These are phyloP conservation scores for Propithecus perrieri DNA, from an alignment of 2,797 vertebrate species.

Conservation along the genomic window DNA sequence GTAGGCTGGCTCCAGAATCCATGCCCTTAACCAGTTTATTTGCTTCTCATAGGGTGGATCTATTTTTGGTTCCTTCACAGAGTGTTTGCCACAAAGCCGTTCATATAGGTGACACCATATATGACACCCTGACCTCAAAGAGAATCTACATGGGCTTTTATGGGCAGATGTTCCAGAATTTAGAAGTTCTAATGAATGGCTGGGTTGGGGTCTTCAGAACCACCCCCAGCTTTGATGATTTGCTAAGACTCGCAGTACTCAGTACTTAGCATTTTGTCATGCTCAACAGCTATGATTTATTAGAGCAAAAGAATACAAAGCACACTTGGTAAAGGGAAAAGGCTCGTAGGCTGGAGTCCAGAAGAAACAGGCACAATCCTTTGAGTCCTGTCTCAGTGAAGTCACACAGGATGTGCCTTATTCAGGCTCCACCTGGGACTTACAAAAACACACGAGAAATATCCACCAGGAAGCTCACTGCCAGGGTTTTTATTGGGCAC, in stretches of 20 bases:
- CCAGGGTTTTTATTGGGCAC: background rate
- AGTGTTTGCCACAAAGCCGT: background rate
- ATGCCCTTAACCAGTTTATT: background rate
- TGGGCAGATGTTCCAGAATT: background rate
- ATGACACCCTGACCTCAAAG: background rate
- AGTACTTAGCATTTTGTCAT: background rate
- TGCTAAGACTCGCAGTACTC: background rate
- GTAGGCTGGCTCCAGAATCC: background rate
- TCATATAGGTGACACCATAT: background rate
- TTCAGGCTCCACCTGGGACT: background rate
- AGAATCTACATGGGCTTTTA: background rate
- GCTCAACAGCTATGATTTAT: background rate
- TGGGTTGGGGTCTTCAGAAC: background rate
- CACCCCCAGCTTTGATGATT: background rate
- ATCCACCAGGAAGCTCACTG: background rate
- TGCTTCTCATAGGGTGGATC: background rate
- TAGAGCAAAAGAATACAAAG: background rate
- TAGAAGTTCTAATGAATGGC: background rate
- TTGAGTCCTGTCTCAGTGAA: background rate
- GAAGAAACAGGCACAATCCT: background rate
- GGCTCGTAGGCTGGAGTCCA: background rate
- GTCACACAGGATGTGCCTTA: background rate
- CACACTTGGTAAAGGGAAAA: background rate
- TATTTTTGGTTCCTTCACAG: background rate
- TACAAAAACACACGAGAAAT: background rate